phyloP scores from a whole-genome alignment of 1,140 invertebrate species.

The Musca vetustissima region DNA sequence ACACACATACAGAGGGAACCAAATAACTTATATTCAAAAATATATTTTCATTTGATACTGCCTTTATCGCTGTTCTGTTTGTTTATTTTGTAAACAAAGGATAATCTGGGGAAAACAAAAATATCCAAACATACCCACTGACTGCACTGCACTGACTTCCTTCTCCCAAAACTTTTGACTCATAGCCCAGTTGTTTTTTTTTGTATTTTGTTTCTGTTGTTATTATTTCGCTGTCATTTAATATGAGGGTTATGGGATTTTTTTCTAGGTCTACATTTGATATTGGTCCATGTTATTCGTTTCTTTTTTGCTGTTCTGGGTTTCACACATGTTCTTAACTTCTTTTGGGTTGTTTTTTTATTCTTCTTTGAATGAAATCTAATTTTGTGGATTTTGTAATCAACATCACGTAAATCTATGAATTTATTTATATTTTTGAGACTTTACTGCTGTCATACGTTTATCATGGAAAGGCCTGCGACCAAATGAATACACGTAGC shows the following conservation, averaged over 20 bases:
- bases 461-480: no score
- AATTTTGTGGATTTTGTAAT: conserved; percentile 23
- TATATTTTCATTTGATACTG: conserved; percentile 7
- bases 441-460: no score
- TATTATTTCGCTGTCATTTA: background rate
- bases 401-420: conserved; percentile 19
- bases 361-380: background rate
- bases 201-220: background rate
- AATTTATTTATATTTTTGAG: conserved; percentile 19
- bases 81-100: conserved; percentile 20
- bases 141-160: background rate
- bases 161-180: background rate
- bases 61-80: background rate
- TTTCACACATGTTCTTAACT: no score
- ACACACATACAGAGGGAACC: background rate
- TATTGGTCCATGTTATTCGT: no score
- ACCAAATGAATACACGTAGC: no score
- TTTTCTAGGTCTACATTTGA: no score
- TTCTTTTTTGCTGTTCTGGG: no score
- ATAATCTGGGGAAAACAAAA: conserved; percentile 13
- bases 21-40: conserved; percentile 14
- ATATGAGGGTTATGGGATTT: no score
- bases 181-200: background rate
- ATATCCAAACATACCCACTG: background rate
- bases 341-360: background rate